These are phyloP conservation scores for Mesitornis unicolor DNA, from an alignment of 2,113 vertebrate species.

Conservation along the genomic window DNA sequence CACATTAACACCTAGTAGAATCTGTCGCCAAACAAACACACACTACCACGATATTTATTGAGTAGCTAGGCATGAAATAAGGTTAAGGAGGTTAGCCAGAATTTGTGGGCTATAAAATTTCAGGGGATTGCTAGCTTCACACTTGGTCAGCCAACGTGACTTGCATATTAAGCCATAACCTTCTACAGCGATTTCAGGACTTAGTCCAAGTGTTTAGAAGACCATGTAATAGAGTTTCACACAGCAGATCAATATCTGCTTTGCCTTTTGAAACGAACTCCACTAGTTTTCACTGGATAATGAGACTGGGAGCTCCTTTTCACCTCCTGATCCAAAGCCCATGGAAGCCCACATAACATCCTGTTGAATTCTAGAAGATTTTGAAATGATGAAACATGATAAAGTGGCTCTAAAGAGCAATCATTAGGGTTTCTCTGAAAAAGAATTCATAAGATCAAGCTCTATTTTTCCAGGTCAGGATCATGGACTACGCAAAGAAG, in stretches of 20 bases:
- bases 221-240: background rate
- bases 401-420: background rate
- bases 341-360: background rate
- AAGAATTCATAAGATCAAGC: background rate
- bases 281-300: background rate
- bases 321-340: background rate
- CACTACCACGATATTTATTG: background rate
- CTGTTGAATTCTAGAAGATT: background rate
- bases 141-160: background rate
- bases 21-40: background rate
- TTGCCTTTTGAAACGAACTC: background rate
- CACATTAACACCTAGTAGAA: background rate
- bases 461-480: background rate
- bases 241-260: conserved; percentile 7
- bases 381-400: background rate
- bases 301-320: background rate
- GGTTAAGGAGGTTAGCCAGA: background rate
- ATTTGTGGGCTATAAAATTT: background rate
- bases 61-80: background rate
- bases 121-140: background rate
- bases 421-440: background rate
- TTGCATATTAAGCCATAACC: background rate
- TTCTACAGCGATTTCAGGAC: background rate
- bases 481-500: background rate
- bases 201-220: background rate